Evolutionary conservation across 2,113 vertebrate species (phyloP), one percentile per base, ranked within the genome.

Genomic region (Gymnorhina tibicen): DNA sequence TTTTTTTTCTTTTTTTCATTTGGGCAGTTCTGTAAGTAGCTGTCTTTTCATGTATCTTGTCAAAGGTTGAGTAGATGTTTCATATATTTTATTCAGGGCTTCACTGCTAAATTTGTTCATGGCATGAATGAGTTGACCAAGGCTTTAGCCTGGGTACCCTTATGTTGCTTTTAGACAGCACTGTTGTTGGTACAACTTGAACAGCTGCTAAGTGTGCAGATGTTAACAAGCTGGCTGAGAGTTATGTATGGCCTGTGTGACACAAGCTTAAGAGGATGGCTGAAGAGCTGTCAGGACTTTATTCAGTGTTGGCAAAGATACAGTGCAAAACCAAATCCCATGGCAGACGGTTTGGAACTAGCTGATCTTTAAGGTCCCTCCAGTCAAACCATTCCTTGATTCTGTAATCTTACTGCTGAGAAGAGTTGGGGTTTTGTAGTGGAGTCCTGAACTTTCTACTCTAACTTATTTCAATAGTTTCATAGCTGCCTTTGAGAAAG

Each of bases 201-300:
- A 44, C 11, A 15, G 37, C 52, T 35, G 22, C 49, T 78, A 66
- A 76, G 26, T 46, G 55, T 92, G 77, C 5, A 52, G 7, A 44
- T 41, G 13, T 42, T 87, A 80, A 30, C 23, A 42, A 53, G 15
- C 37, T 59, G 75, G 7, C 63, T 86, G 17, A 42, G 59, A 80
- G 50, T 69, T 92, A 15, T 0, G 0, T 92, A 15, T 0, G 0
- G n/a, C 46, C 41, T 33, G 14, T 68, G 53, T 67, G 20, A 27
- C 2, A 3, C 10, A 56, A 62, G 49, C 28, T 63, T 41, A 53
- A 68, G 66, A 66, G 26, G 35, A 37, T 74, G 32, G 15, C 52
- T 84, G 33, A 77, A 95, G 59, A 86, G 44, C 53, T 75, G 16
- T 41, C 0, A 0, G 60, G 52, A 64, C 16, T 79, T 73, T 13